Base-by-base conservation (phyloP, 2,113 vertebrate genomes). In the Oenanthe melanoleuca region DNA sequence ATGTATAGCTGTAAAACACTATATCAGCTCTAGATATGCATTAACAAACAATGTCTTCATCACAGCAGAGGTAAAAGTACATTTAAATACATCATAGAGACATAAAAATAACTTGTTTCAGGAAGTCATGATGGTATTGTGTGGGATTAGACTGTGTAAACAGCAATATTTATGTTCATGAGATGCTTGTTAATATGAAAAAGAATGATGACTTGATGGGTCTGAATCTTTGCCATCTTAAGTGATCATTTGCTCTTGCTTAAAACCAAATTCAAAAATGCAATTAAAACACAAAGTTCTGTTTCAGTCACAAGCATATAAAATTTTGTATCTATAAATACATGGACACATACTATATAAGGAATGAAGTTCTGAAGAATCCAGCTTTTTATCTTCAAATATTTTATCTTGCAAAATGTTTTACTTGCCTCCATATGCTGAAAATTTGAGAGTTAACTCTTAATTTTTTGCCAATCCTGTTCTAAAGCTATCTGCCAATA, bases 101-200 rank as follows among this genome's bases (percentile, higher is more conserved):
- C 75, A 57, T 88, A 90, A 93, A 93, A 95, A 77, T 73, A 73
- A 66, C 29, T 77, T 83, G 22, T 88, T 93, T 86, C 49, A 69
- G 70, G 78, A 87, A 75, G 31, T 69, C 23, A 11, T 86, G 15
- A 31, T 81, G 37, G 33, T 31, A 40, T 33, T 60, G 25, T 73
- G 40, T 72, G 47, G 42, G 44, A 71, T 70, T 77, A 59, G 55
- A 21, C 42, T 67, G 34, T 83, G 63, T 47, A 78, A 77, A 80
- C 22, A 84, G 20, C 9, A 12, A 25, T 73, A 73, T 40, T 93
- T 34, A 19, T 60, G 40, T 85, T 82, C 37, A 73, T 61, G 38
- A 69, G 50, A 34, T 85, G 34, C 79, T 70, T 83, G 45, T 55
- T 75, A 72, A 61, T 49, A 78, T 11, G 53, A 63, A 73, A 69